These are phyloP conservation scores for Halcyon smyrnensis DNA, from an alignment of 2,797 vertebrate species.

Conservation along the genomic window DNA sequence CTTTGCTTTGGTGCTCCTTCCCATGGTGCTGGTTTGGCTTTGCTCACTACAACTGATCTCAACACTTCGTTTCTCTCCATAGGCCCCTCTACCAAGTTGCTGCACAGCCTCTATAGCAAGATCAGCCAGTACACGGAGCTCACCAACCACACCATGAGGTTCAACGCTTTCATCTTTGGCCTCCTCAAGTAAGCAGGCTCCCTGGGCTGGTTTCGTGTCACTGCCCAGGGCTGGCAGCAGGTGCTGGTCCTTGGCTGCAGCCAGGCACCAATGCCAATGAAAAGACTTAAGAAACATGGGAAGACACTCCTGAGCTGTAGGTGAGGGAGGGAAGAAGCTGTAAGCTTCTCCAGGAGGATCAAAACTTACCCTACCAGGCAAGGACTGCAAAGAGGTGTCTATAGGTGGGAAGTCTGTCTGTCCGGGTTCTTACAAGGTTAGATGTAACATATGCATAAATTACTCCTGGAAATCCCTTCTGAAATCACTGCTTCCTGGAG, in stretches of 20 bases:
- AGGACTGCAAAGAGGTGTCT: neutral
- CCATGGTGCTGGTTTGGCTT: accelerated
- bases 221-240: neutral
- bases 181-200: constrained; percentile 91
- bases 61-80: neutral
- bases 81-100: constrained; percentile 94
- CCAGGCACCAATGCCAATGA: neutral
- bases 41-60: neutral
- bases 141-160: constrained; percentile 91
- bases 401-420: neutral
- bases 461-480: neutral
- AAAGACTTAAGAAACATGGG: neutral
- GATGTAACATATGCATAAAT: neutral
- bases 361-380: neutral
- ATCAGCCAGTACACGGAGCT: constrained; percentile 93
- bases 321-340: neutral
- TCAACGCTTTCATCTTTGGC: constrained; percentile 96
- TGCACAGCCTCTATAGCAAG: constrained; percentile 90
- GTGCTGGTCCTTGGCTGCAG: neutral
- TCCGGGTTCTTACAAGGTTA: neutral
- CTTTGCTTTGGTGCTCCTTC: neutral
- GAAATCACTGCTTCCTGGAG: neutral
- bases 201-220: neutral
- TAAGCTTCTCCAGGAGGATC: neutral
- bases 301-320: neutral